These are phyloP conservation scores for Nesospiza acunhae DNA, from an alignment of 2,113 vertebrate species.

Conservation along the genomic window DNA sequence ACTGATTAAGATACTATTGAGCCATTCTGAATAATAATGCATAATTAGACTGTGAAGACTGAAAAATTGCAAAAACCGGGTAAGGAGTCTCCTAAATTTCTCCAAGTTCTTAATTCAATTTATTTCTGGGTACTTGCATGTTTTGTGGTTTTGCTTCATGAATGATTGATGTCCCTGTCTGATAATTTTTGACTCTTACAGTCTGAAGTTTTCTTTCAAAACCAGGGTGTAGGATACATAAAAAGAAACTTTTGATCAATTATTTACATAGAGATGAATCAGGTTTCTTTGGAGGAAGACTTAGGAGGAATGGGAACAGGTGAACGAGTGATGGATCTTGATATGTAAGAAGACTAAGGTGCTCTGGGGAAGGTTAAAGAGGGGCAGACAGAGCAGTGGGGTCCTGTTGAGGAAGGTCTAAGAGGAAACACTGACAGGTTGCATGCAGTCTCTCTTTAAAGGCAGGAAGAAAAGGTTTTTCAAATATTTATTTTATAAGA, in stretches of 20 bases:
- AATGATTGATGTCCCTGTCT: constrained; percentile 7
- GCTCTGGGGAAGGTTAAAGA: not conserved
- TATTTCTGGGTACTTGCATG: not conserved
- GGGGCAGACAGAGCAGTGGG: not conserved
- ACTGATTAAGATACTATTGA: not conserved
- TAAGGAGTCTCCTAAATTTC: not conserved
- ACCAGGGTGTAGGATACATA: not conserved
- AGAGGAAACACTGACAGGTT: not conserved
- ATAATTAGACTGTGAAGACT: not conserved
- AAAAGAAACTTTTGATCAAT: constrained; percentile 8
- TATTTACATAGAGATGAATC: not conserved
- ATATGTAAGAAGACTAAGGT: not conserved
- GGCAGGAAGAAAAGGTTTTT: not conserved
- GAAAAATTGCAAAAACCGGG: not conserved
- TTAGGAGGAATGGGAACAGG: not conserved
- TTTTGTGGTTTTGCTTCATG: not conserved
- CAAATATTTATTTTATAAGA: not conserved
- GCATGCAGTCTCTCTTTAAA: not conserved
- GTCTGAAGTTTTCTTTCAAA: not conserved
- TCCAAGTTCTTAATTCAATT: not conserved
- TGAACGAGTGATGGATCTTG: not conserved
- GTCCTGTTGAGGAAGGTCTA: not conserved
- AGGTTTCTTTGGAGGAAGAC: not conserved
- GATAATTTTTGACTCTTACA: not conserved
- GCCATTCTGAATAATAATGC: not conserved